Percentiles rank a stretch among this genome's conserved stretches.
These are phyloP conservation scores for Liodrosophila aerea DNA, from an alignment of 2,888 invertebrate genomes.

Conservation along the genomic window DNA sequence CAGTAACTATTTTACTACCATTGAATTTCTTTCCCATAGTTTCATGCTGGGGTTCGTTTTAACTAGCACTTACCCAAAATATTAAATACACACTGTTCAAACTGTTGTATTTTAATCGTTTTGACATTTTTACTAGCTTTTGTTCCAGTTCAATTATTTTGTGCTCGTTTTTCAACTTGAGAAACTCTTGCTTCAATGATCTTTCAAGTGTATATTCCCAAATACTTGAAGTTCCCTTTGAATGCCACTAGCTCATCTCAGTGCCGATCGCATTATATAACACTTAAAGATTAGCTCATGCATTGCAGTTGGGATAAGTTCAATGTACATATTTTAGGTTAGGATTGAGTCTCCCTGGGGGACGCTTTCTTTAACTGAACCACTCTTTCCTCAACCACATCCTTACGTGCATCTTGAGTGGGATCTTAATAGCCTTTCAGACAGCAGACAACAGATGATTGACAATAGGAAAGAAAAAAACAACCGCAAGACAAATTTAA, in stretches of 20 bases:
- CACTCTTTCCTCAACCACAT: conserved; percentile 27
- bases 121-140: conserved; percentile 35
- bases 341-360: not conserved
- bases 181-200: conserved; percentile 38
- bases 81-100: not conserved
- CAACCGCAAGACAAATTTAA: conserved; percentile 77
- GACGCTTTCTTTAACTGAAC: not conserved
- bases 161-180: conserved; percentile 29
- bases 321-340: conserved; percentile 12
- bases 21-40: too few species aligned
- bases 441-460: conserved; percentile 68
- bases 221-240: too few species aligned
- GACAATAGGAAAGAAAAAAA: conserved; percentile 63
- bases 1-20: not conserved
- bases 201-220: conserved; percentile 23
- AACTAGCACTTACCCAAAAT: not conserved
- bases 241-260: conserved; percentile 1
- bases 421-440: conserved; percentile 45
- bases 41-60: too few species aligned
- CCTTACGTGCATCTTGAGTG: conserved; percentile 33
- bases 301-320: conserved; percentile 24
- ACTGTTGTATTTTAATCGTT: conserved; percentile 1
- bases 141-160: conserved; percentile 42
- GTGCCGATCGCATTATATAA: conserved; percentile 11
- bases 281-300: conserved; percentile 17